These are phyloP conservation scores for Anomalospiza imberbis DNA, from an alignment of 2,797 vertebrate genomes.

Conservation along the genomic window DNA sequence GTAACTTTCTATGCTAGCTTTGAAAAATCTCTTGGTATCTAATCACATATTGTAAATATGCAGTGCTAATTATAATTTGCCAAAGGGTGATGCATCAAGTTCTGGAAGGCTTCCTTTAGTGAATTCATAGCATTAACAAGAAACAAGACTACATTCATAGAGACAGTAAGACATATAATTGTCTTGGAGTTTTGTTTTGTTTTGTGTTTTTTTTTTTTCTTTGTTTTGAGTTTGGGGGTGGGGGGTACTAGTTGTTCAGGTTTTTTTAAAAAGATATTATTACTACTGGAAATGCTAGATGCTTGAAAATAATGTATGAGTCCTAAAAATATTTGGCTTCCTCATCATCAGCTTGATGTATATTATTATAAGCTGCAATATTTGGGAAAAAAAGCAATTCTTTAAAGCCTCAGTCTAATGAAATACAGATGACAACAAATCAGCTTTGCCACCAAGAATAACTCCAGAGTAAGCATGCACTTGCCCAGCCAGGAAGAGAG, in stretches of 20 bases:
- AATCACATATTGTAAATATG: constrained; percentile 54
- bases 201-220: too few relatives aligned
- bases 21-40: constrained; percentile 46
- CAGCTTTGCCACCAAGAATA: background rate
- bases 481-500: background rate
- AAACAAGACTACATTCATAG: background rate
- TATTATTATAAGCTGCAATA: background rate
- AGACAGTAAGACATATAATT: background rate
- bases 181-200: too few relatives aligned
- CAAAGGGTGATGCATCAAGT: background rate
- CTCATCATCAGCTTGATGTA: background rate
- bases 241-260: accelerated
- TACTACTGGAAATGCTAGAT: background rate
- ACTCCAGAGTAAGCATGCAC: background rate
- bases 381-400: background rate
- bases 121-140: background rate
- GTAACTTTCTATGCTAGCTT: constrained; percentile 39
- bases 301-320: background rate
- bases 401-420: background rate
- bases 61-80: constrained; percentile 44
- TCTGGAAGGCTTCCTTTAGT: background rate
- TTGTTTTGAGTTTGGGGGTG: background rate
- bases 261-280: background rate
- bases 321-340: background rate
- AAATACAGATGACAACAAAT: background rate